A percentile compares a stretch with the other conserved stretches of the same genome.
Evolutionary conservation across 2,888 invertebrate genomes (phyloP).

Genomic region (Cephus runcator): DNA sequence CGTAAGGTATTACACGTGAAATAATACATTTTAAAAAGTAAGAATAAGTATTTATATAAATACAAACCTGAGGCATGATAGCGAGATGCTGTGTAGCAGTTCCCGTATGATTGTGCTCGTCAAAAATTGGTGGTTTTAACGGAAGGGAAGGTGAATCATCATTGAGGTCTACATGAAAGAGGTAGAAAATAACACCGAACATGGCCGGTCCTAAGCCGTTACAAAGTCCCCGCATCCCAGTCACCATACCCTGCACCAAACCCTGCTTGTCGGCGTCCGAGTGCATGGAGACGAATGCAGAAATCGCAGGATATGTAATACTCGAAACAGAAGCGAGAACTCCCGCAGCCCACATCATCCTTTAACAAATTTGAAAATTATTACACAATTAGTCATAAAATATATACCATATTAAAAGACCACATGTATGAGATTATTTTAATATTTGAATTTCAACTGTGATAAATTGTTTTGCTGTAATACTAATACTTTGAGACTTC

Average conservation of each 20-base stretch:
- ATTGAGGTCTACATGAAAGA: conserved; percentile 97
- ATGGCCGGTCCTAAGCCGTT: conserved; percentile 98
- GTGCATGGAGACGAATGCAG: conserved; percentile 97
- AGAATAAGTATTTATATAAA: background rate
- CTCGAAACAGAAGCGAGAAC: conserved; percentile 95
- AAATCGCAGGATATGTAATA: conserved; percentile 98
- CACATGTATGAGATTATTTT: background rate
- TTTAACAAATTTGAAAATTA: conserved; percentile 46
- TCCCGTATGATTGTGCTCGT: conserved; percentile 62
- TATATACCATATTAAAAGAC: background rate
- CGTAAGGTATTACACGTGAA: background rate
- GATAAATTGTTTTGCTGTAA: background rate
- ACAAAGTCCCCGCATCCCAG: conserved; percentile 97
- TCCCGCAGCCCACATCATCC: conserved; percentile 99
- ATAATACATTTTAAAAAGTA: background rate
- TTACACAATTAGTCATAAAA: background rate
- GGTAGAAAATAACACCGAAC: conserved; percentile 97
- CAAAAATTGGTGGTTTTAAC: conserved; percentile 63
- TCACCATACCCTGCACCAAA: conserved; percentile 96
- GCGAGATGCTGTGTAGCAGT: conserved; percentile 66
- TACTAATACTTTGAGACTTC: background rate
- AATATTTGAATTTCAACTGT: background rate
- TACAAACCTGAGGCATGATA: conserved; percentile 67
- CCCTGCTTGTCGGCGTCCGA: conserved; percentile 98
- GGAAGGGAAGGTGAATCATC: conserved; percentile 69